Evolutionary conservation across 2,797 vertebrate species (phyloP).

Genomic region (Ctenosaura bakeri): DNA sequence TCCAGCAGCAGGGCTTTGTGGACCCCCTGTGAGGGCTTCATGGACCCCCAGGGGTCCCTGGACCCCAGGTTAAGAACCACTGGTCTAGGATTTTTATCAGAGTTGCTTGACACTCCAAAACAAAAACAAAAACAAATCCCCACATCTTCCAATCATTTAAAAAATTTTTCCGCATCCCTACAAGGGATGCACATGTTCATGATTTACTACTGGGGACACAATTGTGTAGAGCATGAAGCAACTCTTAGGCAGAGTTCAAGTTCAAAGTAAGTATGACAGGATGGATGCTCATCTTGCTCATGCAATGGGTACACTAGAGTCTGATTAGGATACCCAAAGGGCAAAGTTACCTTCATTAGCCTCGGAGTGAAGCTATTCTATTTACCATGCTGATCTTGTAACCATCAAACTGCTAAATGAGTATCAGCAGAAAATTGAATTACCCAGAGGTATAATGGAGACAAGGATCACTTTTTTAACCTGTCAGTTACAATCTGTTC

Average conservation of each 20-base stretch:
- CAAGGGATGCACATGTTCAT: no score
- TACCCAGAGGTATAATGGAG: conserved; percentile 53
- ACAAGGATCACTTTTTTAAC: conserved; percentile 53
- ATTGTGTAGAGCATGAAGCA: not conserved
- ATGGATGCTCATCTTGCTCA: conserved; percentile 32
- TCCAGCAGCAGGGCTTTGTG: no score
- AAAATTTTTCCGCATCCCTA: no score
- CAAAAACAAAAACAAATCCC: no score
- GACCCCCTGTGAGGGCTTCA: no score
- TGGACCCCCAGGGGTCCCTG: no score
- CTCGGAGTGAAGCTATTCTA: conserved; percentile 38
- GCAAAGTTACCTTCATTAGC: conserved; percentile 38
- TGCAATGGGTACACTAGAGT: not conserved
- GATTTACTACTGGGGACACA: no score
- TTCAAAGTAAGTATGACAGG: not conserved
- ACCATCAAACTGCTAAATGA: conserved; percentile 56
- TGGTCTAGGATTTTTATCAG: no score
- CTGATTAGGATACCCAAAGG: conserved; percentile 22
- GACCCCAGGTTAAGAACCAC: no score
- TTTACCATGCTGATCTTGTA: conserved; percentile 60
- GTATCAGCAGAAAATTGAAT: conserved; percentile 65
- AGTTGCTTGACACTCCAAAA: no score
- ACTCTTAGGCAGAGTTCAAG: not conserved
- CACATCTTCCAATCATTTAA: no score
- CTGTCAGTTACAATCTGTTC: conserved; percentile 70